Evolutionary conservation across 1,140 invertebrate species (phyloP).

Genomic region (Drosophila teissieri): DNA sequence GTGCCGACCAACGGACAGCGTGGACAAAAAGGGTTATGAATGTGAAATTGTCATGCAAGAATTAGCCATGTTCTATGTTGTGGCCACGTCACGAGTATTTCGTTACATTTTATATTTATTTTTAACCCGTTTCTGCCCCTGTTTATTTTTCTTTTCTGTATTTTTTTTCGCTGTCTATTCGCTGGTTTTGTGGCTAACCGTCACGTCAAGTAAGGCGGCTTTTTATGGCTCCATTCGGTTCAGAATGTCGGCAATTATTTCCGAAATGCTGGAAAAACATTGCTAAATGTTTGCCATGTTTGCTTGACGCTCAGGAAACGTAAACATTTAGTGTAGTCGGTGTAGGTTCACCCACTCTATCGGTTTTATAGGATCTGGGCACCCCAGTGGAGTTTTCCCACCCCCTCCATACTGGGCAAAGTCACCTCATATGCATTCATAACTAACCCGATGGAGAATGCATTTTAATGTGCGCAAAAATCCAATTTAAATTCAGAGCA

Average conservation of each 20-base stretch:
- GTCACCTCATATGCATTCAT: conserved; percentile 77
- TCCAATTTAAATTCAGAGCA: conserved; percentile 83
- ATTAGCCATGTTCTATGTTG: conserved; percentile 84
- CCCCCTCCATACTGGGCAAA: neutral
- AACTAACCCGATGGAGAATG: conserved; percentile 78
- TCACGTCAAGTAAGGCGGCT: conserved; percentile 65
- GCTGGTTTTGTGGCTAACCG: conserved; percentile 61
- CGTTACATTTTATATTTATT: conserved; percentile 70
- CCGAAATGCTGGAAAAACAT: conserved; percentile 65
- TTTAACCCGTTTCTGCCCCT: conserved; percentile 19
- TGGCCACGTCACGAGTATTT: conserved; percentile 69
- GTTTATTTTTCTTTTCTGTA: neutral
- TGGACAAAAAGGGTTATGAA: conserved; percentile 80
- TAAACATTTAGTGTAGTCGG: conserved; percentile 77
- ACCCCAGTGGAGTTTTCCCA: neutral
- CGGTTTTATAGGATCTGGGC: neutral
- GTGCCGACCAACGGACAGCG: conserved; percentile 52
- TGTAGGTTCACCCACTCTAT: conserved; percentile 28
- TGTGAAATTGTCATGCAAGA: conserved; percentile 84
- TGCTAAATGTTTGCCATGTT: conserved; percentile 75
- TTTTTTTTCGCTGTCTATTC: conserved; percentile 13
- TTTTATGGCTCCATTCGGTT: conserved; percentile 65
- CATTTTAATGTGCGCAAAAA: conserved; percentile 82
- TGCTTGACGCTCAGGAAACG: conserved; percentile 73
- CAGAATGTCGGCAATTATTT: conserved; percentile 74